Percentiles rank a stretch among this genome's conserved stretches.
Conservation (phyloP, 2,888 invertebrate genomes). For the Tipula confusa region DNA sequence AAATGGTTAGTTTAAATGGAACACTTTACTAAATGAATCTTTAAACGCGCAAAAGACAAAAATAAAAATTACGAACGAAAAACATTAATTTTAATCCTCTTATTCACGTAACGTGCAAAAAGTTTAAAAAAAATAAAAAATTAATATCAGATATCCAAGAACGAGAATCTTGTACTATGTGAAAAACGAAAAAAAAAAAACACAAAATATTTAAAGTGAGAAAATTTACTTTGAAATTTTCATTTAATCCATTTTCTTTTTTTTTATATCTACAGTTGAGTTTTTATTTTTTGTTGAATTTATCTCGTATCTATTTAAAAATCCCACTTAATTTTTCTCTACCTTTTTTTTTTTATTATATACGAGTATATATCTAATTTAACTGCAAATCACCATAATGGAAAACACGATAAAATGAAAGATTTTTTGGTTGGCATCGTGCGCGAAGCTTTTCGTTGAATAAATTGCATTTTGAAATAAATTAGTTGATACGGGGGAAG, state of each 20-base stretch:
- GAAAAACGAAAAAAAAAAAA: neutral
- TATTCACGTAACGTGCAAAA: neutral
- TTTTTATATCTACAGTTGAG: neutral
- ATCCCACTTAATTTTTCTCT: slow-evolving; percentile 12
- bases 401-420: neutral
- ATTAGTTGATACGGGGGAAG: neutral
- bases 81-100: slow-evolving; percentile 25
- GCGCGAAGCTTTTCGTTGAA: neutral
- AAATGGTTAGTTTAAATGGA: slow-evolving; percentile 12
- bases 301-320: slow-evolving; percentile 20
- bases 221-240: slow-evolving; percentile 6
- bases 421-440: neutral
- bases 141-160: neutral
- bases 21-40: slow-evolving; percentile 20
- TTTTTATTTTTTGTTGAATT: neutral
- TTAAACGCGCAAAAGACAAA: neutral
- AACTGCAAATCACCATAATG: slow-evolving; percentile 20
- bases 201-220: neutral
- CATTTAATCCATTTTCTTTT: neutral
- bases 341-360: neutral
- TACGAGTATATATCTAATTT: too few species aligned
- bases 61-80: neutral
- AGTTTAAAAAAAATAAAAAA: neutral
- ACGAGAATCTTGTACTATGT: neutral
- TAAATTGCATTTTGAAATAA: neutral